Evolutionary conservation across 1,140 invertebrate species (phyloP), one percentile per base, ranked within the genome.

Genomic region (Bicyclus anynana): DNA sequence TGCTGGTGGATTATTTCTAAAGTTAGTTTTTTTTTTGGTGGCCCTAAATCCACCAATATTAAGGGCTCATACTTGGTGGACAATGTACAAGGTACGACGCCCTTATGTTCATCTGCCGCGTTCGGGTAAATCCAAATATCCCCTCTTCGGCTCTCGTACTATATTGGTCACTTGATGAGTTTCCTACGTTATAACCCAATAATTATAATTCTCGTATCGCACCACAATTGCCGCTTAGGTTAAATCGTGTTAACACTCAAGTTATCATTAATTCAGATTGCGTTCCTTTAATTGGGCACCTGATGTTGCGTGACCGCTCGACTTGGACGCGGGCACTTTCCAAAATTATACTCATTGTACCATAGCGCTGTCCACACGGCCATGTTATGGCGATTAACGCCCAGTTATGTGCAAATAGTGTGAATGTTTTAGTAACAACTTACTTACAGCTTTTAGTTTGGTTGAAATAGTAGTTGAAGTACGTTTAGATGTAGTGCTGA

Each of bases 261-360:
- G 23, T 59, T 40, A 58, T 38, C 44, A 61, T 64, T 69, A 62
- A 68, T 62, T 65, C 59, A 50, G 59, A 59, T 65, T 57, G 53
- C 59, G 59, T 60, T 59, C 44, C 44, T 62, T 44, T 57, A 47
- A 57, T 38, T 37, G 59, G 38, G 54, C 33, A 54, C 67, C 62
- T 56, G 65, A 65, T 79, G 67, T 79, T 68, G 75, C 75, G 74
- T 78, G 75, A 78, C 71, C 46, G 55, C 37, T 51, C 48, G 54
- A 49, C 44, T 46, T 61, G 49, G 63, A 56, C 33, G 59, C 63
- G 56, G 53, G 54, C 69, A 69, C 77, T 80, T 80, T 78, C 72
- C 73, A 73, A 78, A 77, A 78, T 74, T 73, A 70, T 59, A 62
- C 65, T 59, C 56, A 63, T 67, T 71, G 53, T 50, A 48, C 53